A percentile compares a stretch with the other conserved stretches of the same genome.
Evolutionary conservation across 2,113 vertebrate genomes (phyloP).

Genomic region (Heptranchias perlo): DNA sequence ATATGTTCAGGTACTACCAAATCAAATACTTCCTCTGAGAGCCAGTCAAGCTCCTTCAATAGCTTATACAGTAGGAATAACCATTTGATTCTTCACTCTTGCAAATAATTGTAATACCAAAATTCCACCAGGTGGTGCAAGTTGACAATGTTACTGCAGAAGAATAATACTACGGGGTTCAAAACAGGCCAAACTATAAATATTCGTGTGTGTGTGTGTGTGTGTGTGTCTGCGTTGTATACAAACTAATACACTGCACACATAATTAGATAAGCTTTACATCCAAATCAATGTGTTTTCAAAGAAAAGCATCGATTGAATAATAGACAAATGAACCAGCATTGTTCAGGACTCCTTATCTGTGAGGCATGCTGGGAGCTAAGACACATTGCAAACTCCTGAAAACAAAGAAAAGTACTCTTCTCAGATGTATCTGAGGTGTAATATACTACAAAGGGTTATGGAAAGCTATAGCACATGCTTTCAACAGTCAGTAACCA

Average conservation of each 20-base stretch:
- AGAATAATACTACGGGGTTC: not conserved
- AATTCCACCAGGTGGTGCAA: slow-evolving; percentile 21
- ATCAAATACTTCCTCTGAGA: not conserved
- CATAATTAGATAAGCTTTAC: not conserved
- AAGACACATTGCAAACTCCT: not conserved
- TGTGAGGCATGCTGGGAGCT: not conserved
- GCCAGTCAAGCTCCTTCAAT: not conserved
- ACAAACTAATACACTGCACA: too few relatives aligned
- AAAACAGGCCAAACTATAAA: not conserved
- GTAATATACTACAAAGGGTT: too few relatives aligned
- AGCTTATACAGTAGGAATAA: not conserved
- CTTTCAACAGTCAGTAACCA: too few relatives aligned
- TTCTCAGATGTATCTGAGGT: not conserved
- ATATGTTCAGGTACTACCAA: not conserved
- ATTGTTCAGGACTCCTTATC: too few relatives aligned
- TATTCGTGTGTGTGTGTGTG: not conserved
- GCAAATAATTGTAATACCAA: not conserved
- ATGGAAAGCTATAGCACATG: too few relatives aligned
- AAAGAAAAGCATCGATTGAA: not conserved
- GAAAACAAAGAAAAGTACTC: not conserved
- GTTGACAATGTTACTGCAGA: not conserved
- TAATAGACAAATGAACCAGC: too few relatives aligned
- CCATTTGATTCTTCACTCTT: not conserved
- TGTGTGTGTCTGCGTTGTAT: too few relatives aligned
- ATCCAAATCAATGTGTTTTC: not conserved